A percentile compares a stretch with the other conserved stretches of the same genome.
These are phyloP conservation scores for Spheniscus humboldti DNA, from an alignment of 2,797 vertebrate genomes.

Conservation along the genomic window DNA sequence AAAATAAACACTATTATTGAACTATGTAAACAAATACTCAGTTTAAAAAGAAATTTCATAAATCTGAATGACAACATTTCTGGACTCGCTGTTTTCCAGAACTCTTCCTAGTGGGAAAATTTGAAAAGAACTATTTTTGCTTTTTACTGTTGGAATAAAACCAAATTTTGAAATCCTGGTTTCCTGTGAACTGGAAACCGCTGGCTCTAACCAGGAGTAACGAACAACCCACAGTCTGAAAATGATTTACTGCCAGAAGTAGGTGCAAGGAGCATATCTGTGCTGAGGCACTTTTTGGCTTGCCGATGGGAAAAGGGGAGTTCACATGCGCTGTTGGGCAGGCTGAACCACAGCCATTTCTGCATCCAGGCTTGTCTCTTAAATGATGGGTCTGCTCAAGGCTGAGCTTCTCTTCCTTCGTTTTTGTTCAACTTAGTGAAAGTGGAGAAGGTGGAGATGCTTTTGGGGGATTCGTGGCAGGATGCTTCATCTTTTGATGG, in stretches of 20 bases:
- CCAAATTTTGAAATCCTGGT: constrained; percentile 42
- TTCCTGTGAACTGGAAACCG: constrained; percentile 55
- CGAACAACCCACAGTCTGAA: not conserved
- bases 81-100: constrained; percentile 5
- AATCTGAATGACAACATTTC: not conserved
- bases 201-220: constrained; percentile 14
- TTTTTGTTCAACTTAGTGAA: not conserved
- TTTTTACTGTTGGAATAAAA: constrained; percentile 28
- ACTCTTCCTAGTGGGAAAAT: constrained; percentile 11
- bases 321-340: rapidly evolving
- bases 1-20: constrained; percentile 9
- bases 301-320: not conserved
- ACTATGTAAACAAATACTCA: not conserved
- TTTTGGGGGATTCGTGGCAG: not conserved
- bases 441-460: not conserved
- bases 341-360: not conserved
- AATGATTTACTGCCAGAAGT: not conserved
- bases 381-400: not conserved
- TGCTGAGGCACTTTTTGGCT: not conserved
- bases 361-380: not conserved
- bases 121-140: not conserved
- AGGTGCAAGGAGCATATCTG: not conserved
- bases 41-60: not conserved
- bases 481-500: not conserved
- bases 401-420: not conserved